A percentile compares a stretch with the other conserved stretches of the same genome.
Conservation (phyloP, 2,888 invertebrate genomes). For the Rhamnusium bicolor region DNA sequence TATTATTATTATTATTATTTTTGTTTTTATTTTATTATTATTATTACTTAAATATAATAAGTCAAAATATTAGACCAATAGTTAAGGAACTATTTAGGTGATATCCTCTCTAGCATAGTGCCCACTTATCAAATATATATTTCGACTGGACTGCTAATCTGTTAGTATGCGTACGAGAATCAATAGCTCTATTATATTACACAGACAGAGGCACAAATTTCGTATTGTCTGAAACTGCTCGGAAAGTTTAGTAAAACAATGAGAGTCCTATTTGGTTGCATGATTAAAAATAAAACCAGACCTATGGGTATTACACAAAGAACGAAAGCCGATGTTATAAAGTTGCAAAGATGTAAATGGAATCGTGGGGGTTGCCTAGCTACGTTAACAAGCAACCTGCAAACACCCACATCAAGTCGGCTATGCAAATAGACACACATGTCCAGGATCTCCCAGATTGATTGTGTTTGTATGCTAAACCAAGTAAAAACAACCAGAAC, state of each 20-base stretch:
- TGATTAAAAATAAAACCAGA: conserved; percentile 37
- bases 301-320: conserved; percentile 34
- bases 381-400: conserved; percentile 51
- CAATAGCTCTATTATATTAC: conserved; percentile 7
- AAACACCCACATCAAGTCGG: conserved; percentile 53
- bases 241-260: not conserved
- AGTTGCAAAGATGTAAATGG: conserved; percentile 48
- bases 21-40: too few species aligned
- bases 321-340: conserved; percentile 38
- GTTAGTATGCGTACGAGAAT: not conserved
- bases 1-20: too few species aligned
- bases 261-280: conserved; percentile 17
- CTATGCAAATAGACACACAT: conserved; percentile 54
- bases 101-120: too few species aligned
- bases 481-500: conserved; percentile 48
- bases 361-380: conserved; percentile 22
- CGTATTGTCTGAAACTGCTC: conserved; percentile 1
- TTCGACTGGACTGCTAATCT: not conserved
- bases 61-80: too few species aligned
- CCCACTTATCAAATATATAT: not conserved
- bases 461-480: conserved; percentile 54
- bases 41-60: too few species aligned
- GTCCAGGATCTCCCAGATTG: conserved; percentile 47
- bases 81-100: too few species aligned
- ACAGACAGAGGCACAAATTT: not conserved